Percentiles rank a stretch among this genome's conserved stretches.
Conservation (phyloP, 2,113 vertebrate species). For the Piaya cayana region DNA sequence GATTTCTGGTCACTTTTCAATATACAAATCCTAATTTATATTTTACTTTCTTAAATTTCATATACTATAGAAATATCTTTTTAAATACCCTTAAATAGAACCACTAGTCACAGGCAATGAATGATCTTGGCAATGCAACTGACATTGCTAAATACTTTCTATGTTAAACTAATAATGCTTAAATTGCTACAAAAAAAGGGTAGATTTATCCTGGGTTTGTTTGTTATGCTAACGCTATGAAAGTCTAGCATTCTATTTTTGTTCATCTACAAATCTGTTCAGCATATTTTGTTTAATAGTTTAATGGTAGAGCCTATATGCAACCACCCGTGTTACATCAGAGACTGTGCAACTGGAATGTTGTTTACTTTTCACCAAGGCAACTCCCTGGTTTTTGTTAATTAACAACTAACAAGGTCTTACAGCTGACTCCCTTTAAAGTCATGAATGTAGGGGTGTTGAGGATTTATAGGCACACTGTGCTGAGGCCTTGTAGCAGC, state of each 20-base stretch:
- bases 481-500: neutral
- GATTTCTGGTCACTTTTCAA: neutral
- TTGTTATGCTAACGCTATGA: neutral
- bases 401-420: slow-evolving; percentile 43
- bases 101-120: neutral
- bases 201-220: neutral
- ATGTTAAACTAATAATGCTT: neutral
- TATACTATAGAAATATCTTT: neutral
- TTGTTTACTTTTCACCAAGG: slow-evolving; percentile 58
- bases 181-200: neutral
- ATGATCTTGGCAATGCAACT: neutral
- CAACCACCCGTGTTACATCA: slow-evolving; percentile 57
- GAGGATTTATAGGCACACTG: neutral
- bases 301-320: slow-evolving; percentile 47
- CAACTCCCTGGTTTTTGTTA: slow-evolving; percentile 45
- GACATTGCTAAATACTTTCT: neutral
- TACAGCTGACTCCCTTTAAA: slow-evolving; percentile 5
- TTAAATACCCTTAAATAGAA: neutral
- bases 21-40: neutral
- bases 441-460: neutral
- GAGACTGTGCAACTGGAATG: slow-evolving; percentile 45
- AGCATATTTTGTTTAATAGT: slow-evolving; percentile 49
- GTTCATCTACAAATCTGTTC: slow-evolving; percentile 41
- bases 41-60: slow-evolving; percentile 10
- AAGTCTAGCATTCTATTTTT: slow-evolving; percentile 5